Base-by-base conservation (phyloP, 2,888 invertebrate genomes). In the Aporophyla lueneburgensis region DNA sequence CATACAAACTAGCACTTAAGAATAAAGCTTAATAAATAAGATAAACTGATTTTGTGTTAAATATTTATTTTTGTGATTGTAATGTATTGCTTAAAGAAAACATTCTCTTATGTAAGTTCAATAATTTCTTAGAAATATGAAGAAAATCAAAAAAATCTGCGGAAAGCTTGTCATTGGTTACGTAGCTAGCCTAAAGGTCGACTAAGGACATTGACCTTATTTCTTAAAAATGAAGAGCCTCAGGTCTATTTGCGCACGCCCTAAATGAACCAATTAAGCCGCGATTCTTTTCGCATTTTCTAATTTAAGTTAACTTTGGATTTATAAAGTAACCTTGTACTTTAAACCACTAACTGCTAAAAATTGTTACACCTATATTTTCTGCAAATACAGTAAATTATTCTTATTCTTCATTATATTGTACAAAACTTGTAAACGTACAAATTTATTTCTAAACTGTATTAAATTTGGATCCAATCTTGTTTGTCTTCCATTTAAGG, bases 251-350 rank as follows among this genome's bases (percentile, higher is more conserved):
- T 71, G 63, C 49, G 70, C 63, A 68, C 14, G 58, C 58, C 58
- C 66, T 65, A 81, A 76, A 67, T 56, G 51, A 78, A 71, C 66
- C 72, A 74, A 84, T 82, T 76, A 74, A n/a, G 58, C 16, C 27
- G 40, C 49, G 69, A 70, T 73, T 65, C 54, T 74, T 78, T 74
- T 27, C 61, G 49, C 16, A 65, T 65, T 76, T 80, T 63, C 40
- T 56, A 27, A 74, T 74, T 33, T 72, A 71, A 51, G 43, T 78
- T 63, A 67, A 69, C 70, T 76, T 68, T 53, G 6, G 9, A 54
- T 56, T 62, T n/a, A 53, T 16, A 24, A 62, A 74, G 21, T 43
- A 7, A 56, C 14, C 51, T 46, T 46, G 12, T 46, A 46, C 43
- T 10, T 12, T 10, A 46, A 46, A 46, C 43, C 43, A 46, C 43